A percentile compares a stretch with the other conserved stretches of the same genome.
Conservation (phyloP, 2,888 invertebrate species). For the Rotaria socialis region DNA sequence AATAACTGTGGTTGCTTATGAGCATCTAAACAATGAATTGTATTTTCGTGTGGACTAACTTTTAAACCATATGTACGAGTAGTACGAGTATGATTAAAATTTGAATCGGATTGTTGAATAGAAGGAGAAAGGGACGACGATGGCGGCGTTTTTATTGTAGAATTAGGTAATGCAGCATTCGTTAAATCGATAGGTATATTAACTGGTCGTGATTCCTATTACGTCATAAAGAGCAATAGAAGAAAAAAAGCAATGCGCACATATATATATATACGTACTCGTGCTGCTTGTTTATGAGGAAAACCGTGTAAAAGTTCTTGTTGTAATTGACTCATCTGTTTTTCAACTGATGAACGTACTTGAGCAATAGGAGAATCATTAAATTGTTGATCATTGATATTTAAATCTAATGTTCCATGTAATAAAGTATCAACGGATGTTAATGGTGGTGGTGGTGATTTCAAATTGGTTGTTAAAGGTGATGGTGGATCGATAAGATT, state of each 20-base stretch:
- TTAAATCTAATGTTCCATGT: background rate
- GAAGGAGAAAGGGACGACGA: background rate
- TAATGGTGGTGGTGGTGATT: background rate
- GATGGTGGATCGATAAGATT: background rate
- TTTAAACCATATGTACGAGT: background rate
- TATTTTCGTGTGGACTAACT: background rate
- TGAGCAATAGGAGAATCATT: constrained; percentile 3
- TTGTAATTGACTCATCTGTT: constrained; percentile 22
- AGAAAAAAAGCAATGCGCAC: too few relatives aligned
- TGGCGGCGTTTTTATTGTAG: background rate
- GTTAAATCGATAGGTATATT: background rate
- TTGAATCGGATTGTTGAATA: background rate
- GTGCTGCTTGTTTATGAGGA: background rate
- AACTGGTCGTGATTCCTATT: background rate
- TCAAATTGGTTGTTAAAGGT: background rate
- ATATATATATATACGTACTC: background rate
- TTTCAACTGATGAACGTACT: constrained; percentile 8
- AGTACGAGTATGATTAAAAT: background rate
- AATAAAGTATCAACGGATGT: background rate
- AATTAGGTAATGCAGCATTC: background rate
- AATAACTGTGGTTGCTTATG: background rate
- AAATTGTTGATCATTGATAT: background rate
- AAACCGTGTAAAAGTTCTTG: background rate
- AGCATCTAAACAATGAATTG: background rate
- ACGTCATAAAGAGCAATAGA: too few relatives aligned